A percentile compares a stretch with the other conserved stretches of the same genome.
phyloP scores from a whole-genome alignment of 92 coral and sea anemone species.

The Phenganax marumi region DNA sequence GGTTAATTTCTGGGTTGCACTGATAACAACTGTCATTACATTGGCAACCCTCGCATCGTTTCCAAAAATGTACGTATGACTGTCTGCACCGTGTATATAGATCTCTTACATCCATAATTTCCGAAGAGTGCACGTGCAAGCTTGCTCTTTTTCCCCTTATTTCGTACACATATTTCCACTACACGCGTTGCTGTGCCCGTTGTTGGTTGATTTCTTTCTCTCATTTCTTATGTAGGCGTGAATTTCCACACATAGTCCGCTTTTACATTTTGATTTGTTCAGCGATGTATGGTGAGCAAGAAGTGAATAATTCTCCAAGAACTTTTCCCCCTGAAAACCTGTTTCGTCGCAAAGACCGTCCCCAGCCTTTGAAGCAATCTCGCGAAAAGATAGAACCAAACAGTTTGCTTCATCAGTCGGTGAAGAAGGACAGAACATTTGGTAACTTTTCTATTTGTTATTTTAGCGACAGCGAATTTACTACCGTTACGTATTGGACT shows the following conservation, averaged over 20 bases:
- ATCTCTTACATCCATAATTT: background rate
- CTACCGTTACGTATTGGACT: constrained; percentile 82
- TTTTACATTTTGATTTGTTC: constrained; percentile 83
- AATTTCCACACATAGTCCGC: constrained; percentile 83
- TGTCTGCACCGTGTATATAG: background rate
- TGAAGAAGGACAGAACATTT: background rate
- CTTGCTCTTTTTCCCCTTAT: too few species aligned
- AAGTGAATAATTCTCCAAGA: too few species aligned
- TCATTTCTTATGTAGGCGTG: constrained; percentile 62
- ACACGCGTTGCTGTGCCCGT: background rate
- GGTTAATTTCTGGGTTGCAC: constrained; percentile 73
- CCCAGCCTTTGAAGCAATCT: background rate
- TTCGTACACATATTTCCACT: too few species aligned
- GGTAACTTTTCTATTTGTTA: background rate
- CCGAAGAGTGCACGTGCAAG: too few species aligned
- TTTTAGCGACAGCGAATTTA: constrained; percentile 74
- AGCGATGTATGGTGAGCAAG: constrained; percentile 70
- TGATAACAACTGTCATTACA: constrained; percentile 70
- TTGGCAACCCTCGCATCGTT: constrained; percentile 76
- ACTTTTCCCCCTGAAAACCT: too few species aligned
- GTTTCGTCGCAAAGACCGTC: too few species aligned
- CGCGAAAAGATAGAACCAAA: background rate
- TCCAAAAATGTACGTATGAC: constrained; percentile 64
- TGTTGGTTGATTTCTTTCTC: background rate
- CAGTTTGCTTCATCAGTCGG: background rate